A percentile compares a stretch with the other conserved stretches of the same genome.
phyloP scores from a whole-genome alignment of 2,113 vertebrate genomes.

The Merops nubicus region DNA sequence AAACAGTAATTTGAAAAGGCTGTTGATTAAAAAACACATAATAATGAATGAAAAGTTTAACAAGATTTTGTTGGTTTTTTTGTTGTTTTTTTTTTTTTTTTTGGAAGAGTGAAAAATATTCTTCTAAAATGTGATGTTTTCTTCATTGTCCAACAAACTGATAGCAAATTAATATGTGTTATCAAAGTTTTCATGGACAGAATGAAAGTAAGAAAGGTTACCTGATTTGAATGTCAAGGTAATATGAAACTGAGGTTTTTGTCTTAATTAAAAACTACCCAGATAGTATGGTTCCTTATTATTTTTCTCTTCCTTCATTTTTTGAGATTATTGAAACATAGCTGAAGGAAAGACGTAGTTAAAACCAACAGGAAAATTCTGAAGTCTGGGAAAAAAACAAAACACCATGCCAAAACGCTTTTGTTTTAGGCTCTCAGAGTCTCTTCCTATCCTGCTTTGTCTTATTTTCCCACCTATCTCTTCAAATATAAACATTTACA shows the following conservation, averaged over 20 bases:
- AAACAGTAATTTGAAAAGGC: background rate
- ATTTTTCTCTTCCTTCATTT: background rate
- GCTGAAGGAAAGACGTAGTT: background rate
- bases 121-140: background rate
- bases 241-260: background rate
- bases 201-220: background rate
- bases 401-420: background rate
- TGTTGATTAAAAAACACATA: background rate
- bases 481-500: background rate
- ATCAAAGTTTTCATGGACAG: background rate
- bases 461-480: background rate
- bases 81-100: background rate
- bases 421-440: background rate
- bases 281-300: background rate
- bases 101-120: background rate
- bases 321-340: background rate
- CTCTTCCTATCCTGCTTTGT: background rate
- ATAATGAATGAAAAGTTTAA: background rate
- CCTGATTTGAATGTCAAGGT: background rate
- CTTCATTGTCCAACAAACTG: background rate
- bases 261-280: background rate
- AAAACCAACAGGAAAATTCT: background rate
- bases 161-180: background rate
- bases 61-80: background rate
- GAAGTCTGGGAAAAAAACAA: background rate